Evolutionary conservation across 2,113 vertebrate species (phyloP).

Genomic region (Promerops cafer): DNA sequence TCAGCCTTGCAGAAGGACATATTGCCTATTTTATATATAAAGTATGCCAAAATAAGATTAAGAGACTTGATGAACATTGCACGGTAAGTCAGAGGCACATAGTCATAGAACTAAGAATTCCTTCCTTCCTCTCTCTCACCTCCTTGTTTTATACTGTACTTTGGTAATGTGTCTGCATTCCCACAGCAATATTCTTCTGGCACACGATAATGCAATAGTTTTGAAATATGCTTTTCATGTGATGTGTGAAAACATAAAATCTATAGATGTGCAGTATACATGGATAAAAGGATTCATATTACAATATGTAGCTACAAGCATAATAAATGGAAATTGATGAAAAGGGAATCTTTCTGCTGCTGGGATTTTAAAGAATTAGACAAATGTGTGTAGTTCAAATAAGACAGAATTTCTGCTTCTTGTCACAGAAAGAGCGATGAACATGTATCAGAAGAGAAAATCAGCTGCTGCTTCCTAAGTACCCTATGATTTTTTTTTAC

Average conservation of each 20-base stretch:
- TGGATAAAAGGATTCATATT: conserved; percentile 15
- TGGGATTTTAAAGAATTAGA: conserved; percentile 57
- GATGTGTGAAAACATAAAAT: conserved; percentile 47
- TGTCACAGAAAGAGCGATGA: conserved; percentile 32
- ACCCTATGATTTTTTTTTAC: conserved; percentile 42
- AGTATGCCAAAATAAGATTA: neutral
- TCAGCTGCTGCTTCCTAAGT: conserved; percentile 27
- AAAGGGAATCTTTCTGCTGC: conserved; percentile 34
- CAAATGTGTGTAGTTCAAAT: conserved; percentile 33
- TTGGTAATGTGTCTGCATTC: conserved; percentile 26
- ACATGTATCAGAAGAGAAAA: conserved; percentile 33
- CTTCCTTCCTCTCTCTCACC: neutral
- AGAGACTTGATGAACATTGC: neutral
- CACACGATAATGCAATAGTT: conserved; percentile 26
- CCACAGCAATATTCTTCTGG: conserved; percentile 38
- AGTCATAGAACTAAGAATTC: neutral
- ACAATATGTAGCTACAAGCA: conserved; percentile 9
- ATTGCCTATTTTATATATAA: neutral
- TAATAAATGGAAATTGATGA: conserved; percentile 41
- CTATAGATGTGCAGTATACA: neutral
- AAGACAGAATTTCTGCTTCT: conserved; percentile 34
- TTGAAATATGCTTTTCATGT: conserved; percentile 46
- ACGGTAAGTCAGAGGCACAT: neutral
- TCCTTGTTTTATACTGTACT: neutral
- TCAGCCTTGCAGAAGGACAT: neutral